Base-by-base conservation (phyloP, 2,113 vertebrate species). In the Echinops telfairi region DNA sequence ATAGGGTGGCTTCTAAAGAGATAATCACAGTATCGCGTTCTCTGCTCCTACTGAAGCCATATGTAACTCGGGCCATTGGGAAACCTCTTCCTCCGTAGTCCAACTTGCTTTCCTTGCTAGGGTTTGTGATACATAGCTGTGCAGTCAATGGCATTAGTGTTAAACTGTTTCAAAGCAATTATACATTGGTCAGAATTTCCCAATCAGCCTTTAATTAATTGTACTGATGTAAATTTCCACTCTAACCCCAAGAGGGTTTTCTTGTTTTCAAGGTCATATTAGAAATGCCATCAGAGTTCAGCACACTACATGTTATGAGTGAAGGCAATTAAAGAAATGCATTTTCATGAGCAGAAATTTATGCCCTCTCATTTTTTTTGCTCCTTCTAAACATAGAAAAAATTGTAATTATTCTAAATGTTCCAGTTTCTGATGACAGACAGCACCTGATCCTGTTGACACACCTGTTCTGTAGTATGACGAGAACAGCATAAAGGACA, bases 371-470 rank as follows among this genome's bases (percentile, higher is more conserved):
- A n/a, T n/a, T 43, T 20, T 62, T 62, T 19, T 62, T 20, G 4
- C 2, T 66, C 36, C 27, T 64, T 86, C 47, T 88, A 43, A 96
- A 76, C 20, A 36, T 31, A 89, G 36, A 20, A 88, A 85, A 93
- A 71, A 11, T 31, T 79, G 43, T 58, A 57, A 53, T 73, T 88
- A 81, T 76, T 89, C n/a, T 83, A 31, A 79, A 93, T 88, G 92
- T 94, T 92, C 90, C 20, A 85, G n/a, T 38, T 84, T 75, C 25
- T 84, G 62, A 79, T 79, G 84, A 40, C 53, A 92, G 83, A 77
- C 75, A 83, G 3, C 57, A 82, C 31, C 12, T 12, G 47, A 87
- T 85, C 40, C n/a, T 31, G 0, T 58, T 87, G 62, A 93, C 90
- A 90, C 31, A 90, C 70, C 76, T 94, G 60, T 76, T 83, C 75